A percentile compares a stretch with the other conserved stretches of the same genome.
These are phyloP conservation scores for Drosophila athabasca DNA, from an alignment of 1,140 invertebrate species.

Conservation along the genomic window DNA sequence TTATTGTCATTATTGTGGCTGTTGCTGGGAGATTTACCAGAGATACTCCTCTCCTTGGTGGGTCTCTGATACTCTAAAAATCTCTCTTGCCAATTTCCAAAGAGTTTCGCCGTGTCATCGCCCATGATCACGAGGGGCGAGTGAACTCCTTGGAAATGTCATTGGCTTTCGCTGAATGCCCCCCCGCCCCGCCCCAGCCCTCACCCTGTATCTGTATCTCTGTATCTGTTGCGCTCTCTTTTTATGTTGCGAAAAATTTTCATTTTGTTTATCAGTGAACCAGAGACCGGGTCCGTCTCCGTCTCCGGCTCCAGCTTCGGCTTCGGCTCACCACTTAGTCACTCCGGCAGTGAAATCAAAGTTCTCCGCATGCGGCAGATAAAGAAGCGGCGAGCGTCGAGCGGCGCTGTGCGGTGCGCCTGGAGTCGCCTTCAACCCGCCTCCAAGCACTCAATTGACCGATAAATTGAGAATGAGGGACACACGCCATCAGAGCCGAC, in stretches of 20 bases:
- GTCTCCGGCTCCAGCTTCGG: neutral
- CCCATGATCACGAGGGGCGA: slow-evolving; percentile 49
- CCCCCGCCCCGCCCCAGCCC: no score
- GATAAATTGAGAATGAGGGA: slow-evolving; percentile 60
- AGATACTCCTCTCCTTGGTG: no score
- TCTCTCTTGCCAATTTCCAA: slow-evolving; percentile 33
- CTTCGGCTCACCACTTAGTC: slow-evolving; percentile 21
- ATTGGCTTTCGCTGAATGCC: slow-evolving; percentile 60
- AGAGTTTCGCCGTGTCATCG: slow-evolving; percentile 55
- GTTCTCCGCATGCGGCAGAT: slow-evolving; percentile 32
- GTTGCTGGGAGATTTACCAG: slow-evolving; percentile 8
- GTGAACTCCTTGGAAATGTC: slow-evolving; percentile 71
- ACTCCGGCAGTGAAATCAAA: slow-evolving; percentile 45
- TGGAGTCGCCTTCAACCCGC: slow-evolving; percentile 48
- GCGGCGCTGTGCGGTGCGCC: slow-evolving; percentile 9
- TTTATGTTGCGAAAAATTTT: slow-evolving; percentile 45
- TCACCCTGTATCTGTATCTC: slow-evolving; percentile 11
- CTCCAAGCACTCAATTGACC: slow-evolving; percentile 42
- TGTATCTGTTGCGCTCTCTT: slow-evolving; percentile 2
- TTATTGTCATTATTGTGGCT: slow-evolving; percentile 24
- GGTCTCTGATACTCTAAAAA: no score
- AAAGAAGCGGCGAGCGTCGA: slow-evolving; percentile 39
- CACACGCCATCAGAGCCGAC: slow-evolving; percentile 11
- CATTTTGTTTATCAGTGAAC: slow-evolving; percentile 38
- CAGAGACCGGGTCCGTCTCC: slow-evolving; percentile 11